Conservation (phyloP, 2,888 invertebrate genomes). For the Cheiracanthium punctorium region DNA sequence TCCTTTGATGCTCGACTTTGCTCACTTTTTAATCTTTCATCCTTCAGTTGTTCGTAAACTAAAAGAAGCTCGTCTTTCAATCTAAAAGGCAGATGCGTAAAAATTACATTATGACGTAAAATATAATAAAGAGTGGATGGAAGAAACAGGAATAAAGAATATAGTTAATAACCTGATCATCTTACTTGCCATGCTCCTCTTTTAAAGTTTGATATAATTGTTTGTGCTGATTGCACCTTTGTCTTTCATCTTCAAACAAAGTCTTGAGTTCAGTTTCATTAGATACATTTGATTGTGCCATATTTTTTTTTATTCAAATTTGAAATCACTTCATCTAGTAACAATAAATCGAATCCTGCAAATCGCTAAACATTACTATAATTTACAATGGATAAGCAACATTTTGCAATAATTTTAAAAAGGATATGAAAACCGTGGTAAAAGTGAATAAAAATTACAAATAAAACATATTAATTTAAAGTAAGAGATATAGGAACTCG, state of each 20-base stretch:
- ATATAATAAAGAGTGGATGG: not conserved
- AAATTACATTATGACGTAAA: not conserved
- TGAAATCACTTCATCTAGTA: too few species aligned
- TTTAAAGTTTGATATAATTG: slow-evolving; percentile 54
- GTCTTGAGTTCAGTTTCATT: slow-evolving; percentile 42
- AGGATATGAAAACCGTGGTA: too few species aligned
- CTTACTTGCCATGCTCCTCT: slow-evolving; percentile 55
- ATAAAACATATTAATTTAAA: too few species aligned
- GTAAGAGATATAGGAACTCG: too few species aligned
- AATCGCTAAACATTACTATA: too few species aligned
- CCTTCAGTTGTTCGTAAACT: slow-evolving; percentile 40
- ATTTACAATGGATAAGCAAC: too few species aligned
- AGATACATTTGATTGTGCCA: slow-evolving; percentile 23
- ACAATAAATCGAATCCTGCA: too few species aligned
- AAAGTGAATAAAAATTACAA: too few species aligned
- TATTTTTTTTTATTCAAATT: too few species aligned
- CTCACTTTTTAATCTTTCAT: slow-evolving; percentile 37
- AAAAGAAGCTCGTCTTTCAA: slow-evolving; percentile 36
- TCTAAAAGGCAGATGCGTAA: slow-evolving; percentile 4
- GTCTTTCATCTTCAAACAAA: slow-evolving; percentile 47
- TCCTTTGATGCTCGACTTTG: slow-evolving; percentile 14
- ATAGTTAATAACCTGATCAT: slow-evolving; percentile 20
- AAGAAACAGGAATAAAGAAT: not conserved
- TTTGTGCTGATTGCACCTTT: slow-evolving; percentile 45
- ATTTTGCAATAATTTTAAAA: too few species aligned